Percentiles rank a stretch among this genome's conserved stretches.
Evolutionary conservation across 2,797 vertebrate species (phyloP).

Genomic region (Ctenosaura bakeri): DNA sequence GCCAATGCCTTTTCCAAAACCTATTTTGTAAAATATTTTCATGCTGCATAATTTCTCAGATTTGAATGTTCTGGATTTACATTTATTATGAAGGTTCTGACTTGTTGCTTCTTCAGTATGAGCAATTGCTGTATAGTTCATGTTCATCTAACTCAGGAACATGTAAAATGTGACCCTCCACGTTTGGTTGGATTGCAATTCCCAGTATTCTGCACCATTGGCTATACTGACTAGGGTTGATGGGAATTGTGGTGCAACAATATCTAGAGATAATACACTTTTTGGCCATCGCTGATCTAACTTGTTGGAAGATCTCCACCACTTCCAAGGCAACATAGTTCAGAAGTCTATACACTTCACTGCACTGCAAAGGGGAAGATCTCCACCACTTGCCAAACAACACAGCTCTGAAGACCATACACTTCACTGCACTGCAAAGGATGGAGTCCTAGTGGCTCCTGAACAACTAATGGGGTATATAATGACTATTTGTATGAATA

Average conservation of each 20-base stretch:
- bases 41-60: not conserved
- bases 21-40: not conserved
- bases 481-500: slow-evolving; percentile 25
- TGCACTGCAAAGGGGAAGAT: not conserved
- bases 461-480: not conserved
- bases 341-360: not conserved
- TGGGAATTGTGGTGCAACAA: too few relatives aligned
- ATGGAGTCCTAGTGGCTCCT: not conserved
- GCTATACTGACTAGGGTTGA: too few relatives aligned
- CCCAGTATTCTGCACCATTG: too few relatives aligned
- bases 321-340: not conserved
- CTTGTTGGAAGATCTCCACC: not conserved
- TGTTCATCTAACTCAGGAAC: not conserved
- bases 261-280: too few relatives aligned
- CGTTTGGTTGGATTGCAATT: too few relatives aligned
- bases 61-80: not conserved
- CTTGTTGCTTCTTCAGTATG: not conserved
- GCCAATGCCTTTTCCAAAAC: not conserved
- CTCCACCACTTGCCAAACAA: not conserved
- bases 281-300: too few relatives aligned
- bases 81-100: not conserved
- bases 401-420: not conserved
- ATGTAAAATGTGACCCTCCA: too few relatives aligned
- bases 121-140: not conserved
- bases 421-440: not conserved